Percentiles rank a stretch among this genome's conserved stretches.
Conservation (phyloP, 2,113 vertebrate genomes). For the Manacus vitellinus region DNA sequence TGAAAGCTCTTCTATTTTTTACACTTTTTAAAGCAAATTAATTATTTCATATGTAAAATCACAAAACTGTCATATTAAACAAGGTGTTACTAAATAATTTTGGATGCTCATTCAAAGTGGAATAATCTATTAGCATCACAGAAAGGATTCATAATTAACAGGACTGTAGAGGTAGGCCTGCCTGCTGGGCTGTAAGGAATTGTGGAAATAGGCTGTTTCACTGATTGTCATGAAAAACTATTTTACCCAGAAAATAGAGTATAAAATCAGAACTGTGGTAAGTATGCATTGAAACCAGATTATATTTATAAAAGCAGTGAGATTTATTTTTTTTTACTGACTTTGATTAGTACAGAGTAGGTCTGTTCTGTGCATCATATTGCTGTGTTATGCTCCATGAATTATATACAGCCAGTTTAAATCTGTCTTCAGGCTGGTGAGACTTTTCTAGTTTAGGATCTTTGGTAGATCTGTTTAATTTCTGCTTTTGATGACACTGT, state of each 20-base stretch:
- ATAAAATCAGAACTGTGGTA: not conserved
- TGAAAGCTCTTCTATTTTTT: not conserved
- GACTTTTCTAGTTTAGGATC: not conserved
- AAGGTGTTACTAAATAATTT: constrained; percentile 63
- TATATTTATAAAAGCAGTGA: not conserved
- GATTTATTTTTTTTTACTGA: not conserved
- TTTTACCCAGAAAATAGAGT: not conserved
- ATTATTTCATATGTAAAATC: constrained; percentile 44
- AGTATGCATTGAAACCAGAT: not conserved
- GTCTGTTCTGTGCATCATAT: not conserved
- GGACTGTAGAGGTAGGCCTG: constrained; percentile 40
- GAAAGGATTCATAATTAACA: constrained; percentile 37
- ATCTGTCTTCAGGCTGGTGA: not conserved
- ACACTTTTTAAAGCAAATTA: not conserved
- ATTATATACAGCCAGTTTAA: not conserved
- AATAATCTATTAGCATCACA: constrained; percentile 42
- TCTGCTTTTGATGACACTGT: not conserved
- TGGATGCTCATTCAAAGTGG: constrained; percentile 39
- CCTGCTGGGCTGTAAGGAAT: constrained; percentile 55
- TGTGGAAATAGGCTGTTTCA: constrained; percentile 26
- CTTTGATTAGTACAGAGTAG: not conserved
- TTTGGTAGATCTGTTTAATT: not conserved
- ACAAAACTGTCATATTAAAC: constrained; percentile 46
- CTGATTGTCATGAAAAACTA: not conserved
- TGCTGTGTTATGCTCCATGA: not conserved